These are phyloP conservation scores for Lates calcarifer DNA, from an alignment of 2,113 vertebrate genomes.

Conservation along the genomic window DNA sequence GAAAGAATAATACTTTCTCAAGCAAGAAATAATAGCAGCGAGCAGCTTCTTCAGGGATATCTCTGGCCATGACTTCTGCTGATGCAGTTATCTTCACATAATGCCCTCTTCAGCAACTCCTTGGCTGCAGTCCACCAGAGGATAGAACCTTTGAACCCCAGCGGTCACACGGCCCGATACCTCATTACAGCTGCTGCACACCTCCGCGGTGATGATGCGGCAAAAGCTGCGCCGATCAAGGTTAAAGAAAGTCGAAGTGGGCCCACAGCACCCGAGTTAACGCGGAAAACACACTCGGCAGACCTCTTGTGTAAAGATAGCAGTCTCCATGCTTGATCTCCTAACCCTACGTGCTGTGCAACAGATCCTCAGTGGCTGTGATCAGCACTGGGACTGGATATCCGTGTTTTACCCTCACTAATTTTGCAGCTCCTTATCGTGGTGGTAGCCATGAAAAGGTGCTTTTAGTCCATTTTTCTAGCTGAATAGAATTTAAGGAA, in stretches of 20 bases:
- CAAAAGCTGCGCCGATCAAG: constrained; percentile 52
- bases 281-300: constrained; percentile 20
- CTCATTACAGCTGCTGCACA: constrained; percentile 41
- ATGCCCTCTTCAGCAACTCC: constrained; percentile 60
- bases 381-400: constrained; percentile 9
- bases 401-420: background rate
- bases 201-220: constrained; percentile 61
- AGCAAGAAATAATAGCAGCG: background rate
- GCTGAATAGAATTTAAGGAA: background rate
- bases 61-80: constrained; percentile 62
- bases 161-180: constrained; percentile 31
- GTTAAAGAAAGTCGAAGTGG: constrained; percentile 69
- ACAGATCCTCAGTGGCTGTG: constrained; percentile 19
- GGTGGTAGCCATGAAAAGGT: constrained; percentile 1
- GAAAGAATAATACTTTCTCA: background rate
- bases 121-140: constrained; percentile 59
- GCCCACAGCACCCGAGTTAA: constrained; percentile 26
- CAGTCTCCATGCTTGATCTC: constrained; percentile 29
- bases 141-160: constrained; percentile 59
- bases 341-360: background rate
- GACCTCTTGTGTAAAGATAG: constrained; percentile 19
- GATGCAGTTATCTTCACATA: constrained; percentile 49
- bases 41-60: constrained; percentile 46
- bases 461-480: background rate
- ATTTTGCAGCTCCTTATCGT: background rate